A percentile compares a stretch with the other conserved stretches of the same genome.
phyloP scores from a whole-genome alignment of 1,140 invertebrate genomes.

The Drosophila triauraria region DNA sequence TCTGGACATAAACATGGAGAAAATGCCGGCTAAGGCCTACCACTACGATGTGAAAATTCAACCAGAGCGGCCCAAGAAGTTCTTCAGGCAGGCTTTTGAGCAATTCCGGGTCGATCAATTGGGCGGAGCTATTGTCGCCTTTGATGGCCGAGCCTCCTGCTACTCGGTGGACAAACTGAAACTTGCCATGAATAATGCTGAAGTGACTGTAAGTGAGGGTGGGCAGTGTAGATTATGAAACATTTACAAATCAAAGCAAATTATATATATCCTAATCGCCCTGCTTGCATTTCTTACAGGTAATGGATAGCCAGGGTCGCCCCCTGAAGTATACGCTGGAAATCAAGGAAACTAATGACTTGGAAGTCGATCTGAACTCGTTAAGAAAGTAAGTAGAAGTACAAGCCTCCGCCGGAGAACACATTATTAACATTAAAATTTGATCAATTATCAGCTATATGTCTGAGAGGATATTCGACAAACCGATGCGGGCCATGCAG shows the following conservation, averaged over 20 bases:
- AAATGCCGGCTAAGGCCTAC: constrained; percentile 85
- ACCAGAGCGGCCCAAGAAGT: constrained; percentile 86
- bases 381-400: constrained; percentile 84
- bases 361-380: constrained; percentile 86
- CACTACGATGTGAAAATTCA: constrained; percentile 87
- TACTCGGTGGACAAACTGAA: constrained; percentile 57
- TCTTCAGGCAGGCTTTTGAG: constrained; percentile 81
- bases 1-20: constrained; percentile 85
- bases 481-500: constrained; percentile 90
- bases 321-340: constrained; percentile 86
- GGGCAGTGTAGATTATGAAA: too few species aligned
- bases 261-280: neutral
- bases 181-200: neutral
- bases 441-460: constrained; percentile 52
- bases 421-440: neutral
- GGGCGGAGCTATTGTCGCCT: constrained; percentile 86
- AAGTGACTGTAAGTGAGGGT: constrained; percentile 59
- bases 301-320: constrained; percentile 52
- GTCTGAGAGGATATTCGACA: constrained; percentile 77
- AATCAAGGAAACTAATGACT: constrained; percentile 86
- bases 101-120: constrained; percentile 63
- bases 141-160: constrained; percentile 88
- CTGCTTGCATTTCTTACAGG: constrained; percentile 31
- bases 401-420: neutral
- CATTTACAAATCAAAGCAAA: too few species aligned